Conservation (phyloP, 2,888 invertebrate genomes). For the Helleia helle region DNA sequence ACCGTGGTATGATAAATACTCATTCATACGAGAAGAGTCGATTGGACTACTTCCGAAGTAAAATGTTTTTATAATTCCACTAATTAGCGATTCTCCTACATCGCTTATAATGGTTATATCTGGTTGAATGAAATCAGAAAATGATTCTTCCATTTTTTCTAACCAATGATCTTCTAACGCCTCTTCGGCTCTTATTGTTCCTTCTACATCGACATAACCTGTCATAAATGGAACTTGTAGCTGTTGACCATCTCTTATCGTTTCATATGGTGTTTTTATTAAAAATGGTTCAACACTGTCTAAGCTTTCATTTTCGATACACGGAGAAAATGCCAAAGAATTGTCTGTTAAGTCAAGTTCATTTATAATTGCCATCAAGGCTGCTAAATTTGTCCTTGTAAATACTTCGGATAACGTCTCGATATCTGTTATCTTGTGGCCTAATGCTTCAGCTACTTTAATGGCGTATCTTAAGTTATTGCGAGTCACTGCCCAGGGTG, state of each 20-base stretch:
- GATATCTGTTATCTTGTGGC: constrained; percentile 37
- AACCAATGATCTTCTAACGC: constrained; percentile 43
- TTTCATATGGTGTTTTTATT: constrained; percentile 40
- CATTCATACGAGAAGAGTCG: constrained; percentile 24
- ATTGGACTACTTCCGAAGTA: constrained; percentile 39
- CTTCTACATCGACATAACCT: constrained; percentile 57
- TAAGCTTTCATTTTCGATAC: constrained; percentile 42
- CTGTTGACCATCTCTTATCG: constrained; percentile 35
- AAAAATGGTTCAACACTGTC: constrained; percentile 36
- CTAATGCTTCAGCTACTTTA: constrained; percentile 48
- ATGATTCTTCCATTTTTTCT: constrained; percentile 42
- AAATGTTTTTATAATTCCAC: constrained; percentile 33
- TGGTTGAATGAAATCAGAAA: constrained; percentile 46
- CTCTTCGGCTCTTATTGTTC: constrained; percentile 47
- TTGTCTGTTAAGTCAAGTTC: constrained; percentile 53
- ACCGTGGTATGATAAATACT: constrained; percentile 47
- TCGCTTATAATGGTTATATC: constrained; percentile 41
- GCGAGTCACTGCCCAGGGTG: constrained; percentile 60
- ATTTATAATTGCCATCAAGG: constrained; percentile 52
- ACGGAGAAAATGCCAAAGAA: constrained; percentile 55
- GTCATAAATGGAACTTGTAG: constrained; percentile 46
- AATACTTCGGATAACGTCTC: constrained; percentile 41
- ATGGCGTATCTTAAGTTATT: constrained; percentile 49
- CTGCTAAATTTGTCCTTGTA: constrained; percentile 39
- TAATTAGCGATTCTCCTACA: constrained; percentile 27